phyloP scores from a whole-genome alignment of 2,888 invertebrate genomes.

The Geophilus truncorum region DNA sequence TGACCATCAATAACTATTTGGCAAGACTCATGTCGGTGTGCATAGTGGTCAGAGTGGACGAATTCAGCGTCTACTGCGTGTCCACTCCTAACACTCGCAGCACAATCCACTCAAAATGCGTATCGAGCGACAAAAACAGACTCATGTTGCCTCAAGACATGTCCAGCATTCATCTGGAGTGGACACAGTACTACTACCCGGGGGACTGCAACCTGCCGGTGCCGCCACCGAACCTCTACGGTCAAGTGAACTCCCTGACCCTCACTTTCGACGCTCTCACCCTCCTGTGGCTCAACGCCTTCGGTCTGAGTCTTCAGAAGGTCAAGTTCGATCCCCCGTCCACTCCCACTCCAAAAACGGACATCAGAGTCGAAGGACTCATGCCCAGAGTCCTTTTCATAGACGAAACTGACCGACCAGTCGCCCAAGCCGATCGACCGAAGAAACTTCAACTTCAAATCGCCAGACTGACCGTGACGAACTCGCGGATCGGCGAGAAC shows the following conservation, averaged over 20 bases:
- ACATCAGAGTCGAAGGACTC: conserved; percentile 84
- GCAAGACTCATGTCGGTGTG: conserved; percentile 77
- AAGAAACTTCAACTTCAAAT: conserved; percentile 78
- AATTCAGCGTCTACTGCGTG: conserved; percentile 82
- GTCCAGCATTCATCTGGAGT: conserved; percentile 89
- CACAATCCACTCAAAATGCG: conserved; percentile 71
- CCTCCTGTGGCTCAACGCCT: conserved; percentile 89
- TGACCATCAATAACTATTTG: conserved; percentile 31
- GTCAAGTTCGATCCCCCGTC: background rate
- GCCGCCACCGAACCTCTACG: conserved; percentile 87
- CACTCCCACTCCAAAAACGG: conserved; percentile 52
- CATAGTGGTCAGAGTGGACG: conserved; percentile 80
- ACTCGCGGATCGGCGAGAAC: conserved; percentile 58
- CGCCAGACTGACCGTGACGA: conserved; percentile 67
- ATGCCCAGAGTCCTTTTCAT: conserved; percentile 71
- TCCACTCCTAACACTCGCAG: conserved; percentile 60
- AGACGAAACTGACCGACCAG: conserved; percentile 55
- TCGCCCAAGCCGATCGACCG: conserved; percentile 79
- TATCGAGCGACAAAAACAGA: conserved; percentile 59
- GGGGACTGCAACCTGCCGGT: conserved; percentile 90
- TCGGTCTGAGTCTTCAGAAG: conserved; percentile 72
- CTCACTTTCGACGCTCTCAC: conserved; percentile 82
- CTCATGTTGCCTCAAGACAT: conserved; percentile 84
- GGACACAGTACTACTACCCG: conserved; percentile 94
- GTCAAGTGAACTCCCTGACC: conserved; percentile 84